Conservation (phyloP, 1,140 invertebrate genomes). For the Dysdera silvatica region DNA sequence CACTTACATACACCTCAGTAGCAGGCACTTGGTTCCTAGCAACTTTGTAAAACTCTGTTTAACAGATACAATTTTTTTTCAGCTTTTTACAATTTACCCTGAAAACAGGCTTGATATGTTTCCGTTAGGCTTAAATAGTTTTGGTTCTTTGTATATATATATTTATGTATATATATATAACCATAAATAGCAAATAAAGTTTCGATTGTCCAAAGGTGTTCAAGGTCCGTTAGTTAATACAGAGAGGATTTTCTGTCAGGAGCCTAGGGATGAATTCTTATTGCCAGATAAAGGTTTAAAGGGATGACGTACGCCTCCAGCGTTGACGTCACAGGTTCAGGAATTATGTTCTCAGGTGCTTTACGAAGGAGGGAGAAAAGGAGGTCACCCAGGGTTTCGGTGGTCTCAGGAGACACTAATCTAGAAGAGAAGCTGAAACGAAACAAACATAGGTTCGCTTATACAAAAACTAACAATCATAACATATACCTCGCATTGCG, state of each 20-base stretch:
- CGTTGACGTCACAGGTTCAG: conserved; percentile 23
- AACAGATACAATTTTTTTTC: conserved; percentile 31
- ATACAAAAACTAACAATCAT: too few relatives aligned
- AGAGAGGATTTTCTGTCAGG: conserved; percentile 28
- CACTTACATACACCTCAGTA: conserved; percentile 28
- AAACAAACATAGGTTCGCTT: too few relatives aligned
- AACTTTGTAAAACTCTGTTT: conserved; percentile 31
- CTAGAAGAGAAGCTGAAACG: conserved; percentile 27
- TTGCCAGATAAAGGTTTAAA: conserved; percentile 27
- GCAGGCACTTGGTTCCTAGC: conserved; percentile 30
- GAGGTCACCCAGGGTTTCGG: conserved; percentile 27
- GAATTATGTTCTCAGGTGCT: conserved; percentile 29
- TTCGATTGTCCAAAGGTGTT: conserved; percentile 30
- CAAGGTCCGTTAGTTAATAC: conserved; percentile 28
- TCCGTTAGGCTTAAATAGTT: conserved; percentile 30
- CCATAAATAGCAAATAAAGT: conserved; percentile 29
- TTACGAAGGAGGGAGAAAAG: conserved; percentile 30
- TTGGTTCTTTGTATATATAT: conserved; percentile 29
- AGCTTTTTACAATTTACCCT: conserved; percentile 31
- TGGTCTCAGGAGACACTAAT: conserved; percentile 26
- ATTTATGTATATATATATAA: conserved; percentile 29
- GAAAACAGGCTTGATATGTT: conserved; percentile 31
- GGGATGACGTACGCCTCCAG: too few relatives aligned
- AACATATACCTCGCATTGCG: too few relatives aligned
- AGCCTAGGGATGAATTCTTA: conserved; percentile 29